Conservation (phyloP, 2,113 vertebrate species). For the Hiodon tergisus region DNA sequence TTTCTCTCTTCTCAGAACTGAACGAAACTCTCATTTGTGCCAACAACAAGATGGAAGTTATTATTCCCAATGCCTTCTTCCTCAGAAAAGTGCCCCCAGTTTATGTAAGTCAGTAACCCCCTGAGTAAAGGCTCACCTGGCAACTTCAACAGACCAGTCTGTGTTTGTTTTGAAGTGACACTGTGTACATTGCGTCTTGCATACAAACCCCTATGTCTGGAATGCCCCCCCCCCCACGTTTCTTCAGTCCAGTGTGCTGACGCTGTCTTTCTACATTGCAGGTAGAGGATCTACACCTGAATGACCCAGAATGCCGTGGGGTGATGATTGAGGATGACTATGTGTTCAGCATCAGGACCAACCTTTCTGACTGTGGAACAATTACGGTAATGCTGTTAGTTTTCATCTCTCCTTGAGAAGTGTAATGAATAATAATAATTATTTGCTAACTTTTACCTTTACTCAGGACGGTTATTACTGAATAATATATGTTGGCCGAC, state of each 20-base stretch:
- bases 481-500: no score
- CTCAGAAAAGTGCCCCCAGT: slow-evolving; percentile 64
- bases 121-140: no score
- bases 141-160: no score
- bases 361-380: slow-evolving; percentile 61
- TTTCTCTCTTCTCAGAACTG: slow-evolving; percentile 52
- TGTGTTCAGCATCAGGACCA: slow-evolving; percentile 62
- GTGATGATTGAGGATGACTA: slow-evolving; percentile 52
- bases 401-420: background rate
- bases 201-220: background rate
- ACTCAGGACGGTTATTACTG: no score
- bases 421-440: background rate
- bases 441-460: no score
- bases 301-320: slow-evolving; percentile 53
- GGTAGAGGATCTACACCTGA: slow-evolving; percentile 67
- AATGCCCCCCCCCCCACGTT: background rate
- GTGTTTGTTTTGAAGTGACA: background rate
- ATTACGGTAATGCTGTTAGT: slow-evolving; percentile 39
- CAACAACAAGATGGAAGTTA: slow-evolving; percentile 62
- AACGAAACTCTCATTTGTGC: slow-evolving; percentile 63
- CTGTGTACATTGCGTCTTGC: background rate
- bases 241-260: background rate
- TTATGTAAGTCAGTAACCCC: slow-evolving; percentile 45
- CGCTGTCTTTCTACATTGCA: slow-evolving; percentile 30
- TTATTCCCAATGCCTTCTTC: slow-evolving; percentile 65